phyloP scores from a whole-genome alignment of 2,797 vertebrate species.

The Acrocephalus scirpaceus region DNA sequence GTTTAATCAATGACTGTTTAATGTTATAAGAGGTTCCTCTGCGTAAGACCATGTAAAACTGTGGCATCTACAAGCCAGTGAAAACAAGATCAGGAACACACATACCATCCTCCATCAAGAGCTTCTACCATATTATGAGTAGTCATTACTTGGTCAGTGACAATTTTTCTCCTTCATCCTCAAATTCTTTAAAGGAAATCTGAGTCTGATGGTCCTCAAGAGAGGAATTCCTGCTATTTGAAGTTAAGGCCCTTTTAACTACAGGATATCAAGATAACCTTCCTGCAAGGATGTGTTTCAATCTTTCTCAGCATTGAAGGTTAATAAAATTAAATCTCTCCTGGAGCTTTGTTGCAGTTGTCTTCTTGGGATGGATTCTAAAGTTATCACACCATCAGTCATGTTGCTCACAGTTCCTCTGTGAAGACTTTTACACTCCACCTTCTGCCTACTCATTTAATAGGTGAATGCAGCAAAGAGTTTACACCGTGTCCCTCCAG shows the following conservation, averaged over 20 bases:
- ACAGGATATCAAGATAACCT: background rate
- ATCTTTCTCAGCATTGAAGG: background rate
- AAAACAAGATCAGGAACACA: background rate
- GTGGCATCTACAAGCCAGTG: background rate
- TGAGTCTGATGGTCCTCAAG: background rate
- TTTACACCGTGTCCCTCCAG: background rate
- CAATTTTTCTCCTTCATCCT: background rate
- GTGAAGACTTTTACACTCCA: background rate
- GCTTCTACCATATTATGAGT: background rate
- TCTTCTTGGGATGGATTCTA: background rate
- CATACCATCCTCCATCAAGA: background rate
- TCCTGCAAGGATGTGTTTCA: background rate
- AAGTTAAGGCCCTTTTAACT: background rate
- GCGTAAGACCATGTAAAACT: background rate
- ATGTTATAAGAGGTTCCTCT: background rate
- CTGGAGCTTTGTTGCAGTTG: background rate
- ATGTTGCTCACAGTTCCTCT: background rate
- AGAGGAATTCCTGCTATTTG: background rate
- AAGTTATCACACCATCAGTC: background rate
- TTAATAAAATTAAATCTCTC: background rate
- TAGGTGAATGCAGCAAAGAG: background rate
- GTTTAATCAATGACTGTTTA: background rate
- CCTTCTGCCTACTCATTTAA: background rate
- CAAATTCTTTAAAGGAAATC: conserved; percentile 1
- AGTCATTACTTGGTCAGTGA: background rate